phyloP scores from a whole-genome alignment of 2,888 invertebrate species.

The Stenodera caucasica region DNA sequence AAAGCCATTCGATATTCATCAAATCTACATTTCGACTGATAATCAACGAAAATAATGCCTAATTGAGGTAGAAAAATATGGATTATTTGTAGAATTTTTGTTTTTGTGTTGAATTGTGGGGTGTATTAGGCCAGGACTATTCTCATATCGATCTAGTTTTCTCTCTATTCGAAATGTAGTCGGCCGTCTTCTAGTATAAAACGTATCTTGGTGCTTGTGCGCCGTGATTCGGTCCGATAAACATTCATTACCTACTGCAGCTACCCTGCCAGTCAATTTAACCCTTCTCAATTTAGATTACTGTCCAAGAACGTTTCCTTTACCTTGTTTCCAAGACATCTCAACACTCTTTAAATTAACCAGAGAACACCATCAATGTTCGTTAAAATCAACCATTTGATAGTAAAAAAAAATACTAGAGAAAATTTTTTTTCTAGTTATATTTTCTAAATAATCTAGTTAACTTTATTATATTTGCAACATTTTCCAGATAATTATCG shows the following conservation, averaged over 20 bases:
- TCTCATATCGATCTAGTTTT: constrained; percentile 24
- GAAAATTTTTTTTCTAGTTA: no score
- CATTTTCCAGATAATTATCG: constrained; percentile 4
- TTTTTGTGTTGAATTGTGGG: background rate
- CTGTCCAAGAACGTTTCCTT: constrained; percentile 50
- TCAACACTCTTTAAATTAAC: constrained; percentile 53
- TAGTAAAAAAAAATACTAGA: background rate
- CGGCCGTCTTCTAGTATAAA: constrained; percentile 30
- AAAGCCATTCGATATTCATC: constrained; percentile 15
- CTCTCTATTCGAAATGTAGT: constrained; percentile 22
- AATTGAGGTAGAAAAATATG: no score
- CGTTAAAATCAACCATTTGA: background rate
- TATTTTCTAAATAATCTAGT: background rate
- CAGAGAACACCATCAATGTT: constrained; percentile 38
- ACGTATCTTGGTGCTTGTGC: constrained; percentile 33
- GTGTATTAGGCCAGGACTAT: constrained; percentile 19
- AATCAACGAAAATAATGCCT: no score
- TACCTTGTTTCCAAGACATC: constrained; percentile 45
- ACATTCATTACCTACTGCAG: constrained; percentile 54
- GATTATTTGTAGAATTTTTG: no score
- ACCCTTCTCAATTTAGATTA: constrained; percentile 55
- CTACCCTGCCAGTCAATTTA: constrained; percentile 52
- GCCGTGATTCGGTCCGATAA: constrained; percentile 54
- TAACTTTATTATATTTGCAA: constrained; percentile 4
- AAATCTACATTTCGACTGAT: no score